Conservation (phyloP, 2,113 vertebrate genomes). For the Oreotrochilus melanogaster region DNA sequence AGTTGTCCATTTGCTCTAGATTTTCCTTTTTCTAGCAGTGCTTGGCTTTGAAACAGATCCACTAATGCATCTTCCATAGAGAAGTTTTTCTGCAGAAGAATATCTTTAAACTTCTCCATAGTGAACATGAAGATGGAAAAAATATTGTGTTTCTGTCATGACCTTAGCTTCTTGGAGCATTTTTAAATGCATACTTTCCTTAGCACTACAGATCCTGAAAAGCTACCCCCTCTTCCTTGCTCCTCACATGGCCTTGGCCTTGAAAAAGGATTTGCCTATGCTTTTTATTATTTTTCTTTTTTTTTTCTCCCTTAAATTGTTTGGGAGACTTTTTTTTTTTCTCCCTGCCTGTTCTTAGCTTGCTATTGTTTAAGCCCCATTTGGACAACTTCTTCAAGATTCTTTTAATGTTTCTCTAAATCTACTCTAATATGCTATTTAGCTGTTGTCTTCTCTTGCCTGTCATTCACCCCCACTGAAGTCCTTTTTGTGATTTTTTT, state of each 20-base stretch:
- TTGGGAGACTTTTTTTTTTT: neutral
- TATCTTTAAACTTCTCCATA: neutral
- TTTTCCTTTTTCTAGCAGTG: neutral
- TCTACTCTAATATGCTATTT: neutral
- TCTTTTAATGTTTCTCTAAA: neutral
- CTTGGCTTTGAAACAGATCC: neutral
- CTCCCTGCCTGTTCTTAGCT: neutral
- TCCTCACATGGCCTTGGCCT: neutral
- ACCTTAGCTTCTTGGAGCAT: neutral
- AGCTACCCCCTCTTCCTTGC: neutral
- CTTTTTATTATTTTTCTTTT: neutral
- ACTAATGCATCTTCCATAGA: neutral
- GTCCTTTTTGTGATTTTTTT: neutral
- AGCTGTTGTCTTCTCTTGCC: neutral
- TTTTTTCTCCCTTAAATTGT: neutral
- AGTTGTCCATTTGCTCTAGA: neutral
- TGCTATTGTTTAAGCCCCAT: constrained; percentile 19
- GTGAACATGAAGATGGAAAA: neutral
- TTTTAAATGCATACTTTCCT: neutral
- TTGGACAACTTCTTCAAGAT: neutral
- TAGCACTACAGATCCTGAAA: neutral
- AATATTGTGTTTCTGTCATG: neutral
- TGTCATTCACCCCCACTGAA: neutral
- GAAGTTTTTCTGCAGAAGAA: neutral
- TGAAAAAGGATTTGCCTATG: neutral